Conservation (phyloP, 2,888 invertebrate species). For the Drosophila flavopinicola region DNA sequence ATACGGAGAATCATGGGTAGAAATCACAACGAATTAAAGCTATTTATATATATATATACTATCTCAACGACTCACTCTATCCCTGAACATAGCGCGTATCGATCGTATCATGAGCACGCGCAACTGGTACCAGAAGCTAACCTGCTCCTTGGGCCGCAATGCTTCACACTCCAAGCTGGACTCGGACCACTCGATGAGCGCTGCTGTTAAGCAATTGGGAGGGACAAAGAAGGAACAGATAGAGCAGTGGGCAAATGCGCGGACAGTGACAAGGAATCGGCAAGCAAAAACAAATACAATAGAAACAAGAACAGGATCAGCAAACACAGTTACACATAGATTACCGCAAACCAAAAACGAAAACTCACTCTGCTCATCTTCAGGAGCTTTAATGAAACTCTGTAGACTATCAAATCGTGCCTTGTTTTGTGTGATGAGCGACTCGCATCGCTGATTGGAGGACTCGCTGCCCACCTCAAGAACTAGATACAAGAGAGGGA, state of each 20-base stretch:
- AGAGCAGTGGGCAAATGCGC: constrained; percentile 48
- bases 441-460: constrained; percentile 76
- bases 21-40: too few relatives aligned
- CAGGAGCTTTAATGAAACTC: constrained; percentile 18
- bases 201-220: constrained; percentile 66
- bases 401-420: constrained; percentile 30
- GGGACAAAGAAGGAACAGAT: constrained; percentile 39
- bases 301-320: constrained; percentile 24
- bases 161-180: background rate
- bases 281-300: constrained; percentile 10
- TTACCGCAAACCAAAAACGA: background rate
- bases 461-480: constrained; percentile 87
- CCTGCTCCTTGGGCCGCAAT: constrained; percentile 74
- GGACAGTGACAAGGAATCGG: constrained; percentile 4
- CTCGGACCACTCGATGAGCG: constrained; percentile 42
- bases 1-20: background rate
- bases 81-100: constrained; percentile 82
- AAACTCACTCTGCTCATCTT: constrained; percentile 67
- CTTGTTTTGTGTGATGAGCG: constrained; percentile 85
- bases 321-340: constrained; percentile 10
- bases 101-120: constrained; percentile 85
- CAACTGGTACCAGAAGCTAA: constrained; percentile 83
- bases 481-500: constrained; percentile 52
- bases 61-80: constrained; percentile 83
- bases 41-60: too few relatives aligned